Base-by-base conservation (phyloP, 2,113 vertebrate genomes). In the Heterocephalus glaber region DNA sequence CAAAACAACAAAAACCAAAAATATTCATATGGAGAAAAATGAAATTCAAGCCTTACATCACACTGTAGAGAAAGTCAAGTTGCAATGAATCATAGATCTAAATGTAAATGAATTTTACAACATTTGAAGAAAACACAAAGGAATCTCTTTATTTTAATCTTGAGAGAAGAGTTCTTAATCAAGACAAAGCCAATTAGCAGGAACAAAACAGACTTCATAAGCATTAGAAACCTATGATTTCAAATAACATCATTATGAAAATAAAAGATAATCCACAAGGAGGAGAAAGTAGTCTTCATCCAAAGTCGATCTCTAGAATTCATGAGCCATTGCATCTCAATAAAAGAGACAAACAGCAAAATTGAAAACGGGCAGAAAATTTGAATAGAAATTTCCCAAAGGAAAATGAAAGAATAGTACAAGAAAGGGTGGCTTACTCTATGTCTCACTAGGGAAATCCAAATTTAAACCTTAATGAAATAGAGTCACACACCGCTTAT, bases 401-500 rank as follows among this genome's bases (percentile, higher is more conserved):
- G 49, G 49, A 72, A 63, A 65, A 68, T 26, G 14, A 11, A 44
- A 41, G 68, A 33, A 19, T 24, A 13, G 20, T 24, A 8, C 26
- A 19, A 41, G 58, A 77, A 22, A 38, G 5, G 68, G 5, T 3
- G 22, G 17, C 7, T 22, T 8, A 7, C 26, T 33, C 28, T 49
- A 0, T 22, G 33, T 22, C 20, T 61, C 5, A 2, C n/a, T n/a
- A 65, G 20, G 20, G 41, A 84, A 28, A 41, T 28, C 6, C 26
- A 47, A 38, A 33, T 47, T 11, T 26, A 30, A 22, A 7, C 1
- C 14, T 20, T 22, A 9, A 9, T 0, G 11, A 35, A 33, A 30
- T 6, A 6, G 22, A 17, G 2, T 30, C 14, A 1, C 38, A 38
- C 7, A 13, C 22, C 47, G 1, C 3, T 44, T 38, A 3, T 38